Conservation (phyloP, 2,113 vertebrate genomes). For the Micromys minutus region DNA sequence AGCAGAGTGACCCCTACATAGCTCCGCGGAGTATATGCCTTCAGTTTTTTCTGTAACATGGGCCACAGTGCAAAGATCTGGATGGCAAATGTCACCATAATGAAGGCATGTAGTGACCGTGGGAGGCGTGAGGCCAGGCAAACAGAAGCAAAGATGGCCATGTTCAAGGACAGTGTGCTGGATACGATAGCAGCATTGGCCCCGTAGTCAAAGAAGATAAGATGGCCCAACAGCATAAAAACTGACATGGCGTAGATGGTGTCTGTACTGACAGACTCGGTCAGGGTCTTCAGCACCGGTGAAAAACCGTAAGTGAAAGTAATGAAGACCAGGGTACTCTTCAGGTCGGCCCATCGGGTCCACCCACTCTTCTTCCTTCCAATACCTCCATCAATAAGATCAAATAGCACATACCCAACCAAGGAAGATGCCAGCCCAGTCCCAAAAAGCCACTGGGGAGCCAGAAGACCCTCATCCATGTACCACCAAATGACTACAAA, state of each 20-base stretch:
- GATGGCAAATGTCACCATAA: constrained; percentile 95
- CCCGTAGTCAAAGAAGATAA: constrained; percentile 94
- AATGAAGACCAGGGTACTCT: constrained; percentile 93
- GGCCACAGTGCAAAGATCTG: constrained; percentile 98
- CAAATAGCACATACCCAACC: constrained; percentile 92
- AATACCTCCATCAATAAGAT: constrained; percentile 83
- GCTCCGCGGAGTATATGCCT: constrained; percentile 85
- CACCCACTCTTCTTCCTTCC: constrained; percentile 84
- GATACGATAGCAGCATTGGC: constrained; percentile 93
- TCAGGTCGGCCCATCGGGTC: constrained; percentile 92
- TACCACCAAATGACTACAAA: constrained; percentile 96
- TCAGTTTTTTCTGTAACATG: constrained; percentile 93
- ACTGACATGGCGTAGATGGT: constrained; percentile 97
- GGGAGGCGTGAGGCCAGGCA: constrained; percentile 96
- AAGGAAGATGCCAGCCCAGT: constrained; percentile 87
- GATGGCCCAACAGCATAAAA: constrained; percentile 95
- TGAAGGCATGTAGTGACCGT: constrained; percentile 93
- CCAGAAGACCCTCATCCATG: constrained; percentile 93
- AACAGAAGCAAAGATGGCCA: constrained; percentile 96
- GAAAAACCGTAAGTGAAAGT: constrained; percentile 98
- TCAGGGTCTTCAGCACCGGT: constrained; percentile 95
- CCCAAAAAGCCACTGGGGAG: constrained; percentile 89
- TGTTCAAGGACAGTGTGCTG: constrained; percentile 95
- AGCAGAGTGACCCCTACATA: constrained; percentile 89
- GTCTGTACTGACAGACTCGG: constrained; percentile 97